These are phyloP conservation scores for Rallus limicola DNA, from an alignment of 2,113 vertebrate genomes.

Conservation along the genomic window DNA sequence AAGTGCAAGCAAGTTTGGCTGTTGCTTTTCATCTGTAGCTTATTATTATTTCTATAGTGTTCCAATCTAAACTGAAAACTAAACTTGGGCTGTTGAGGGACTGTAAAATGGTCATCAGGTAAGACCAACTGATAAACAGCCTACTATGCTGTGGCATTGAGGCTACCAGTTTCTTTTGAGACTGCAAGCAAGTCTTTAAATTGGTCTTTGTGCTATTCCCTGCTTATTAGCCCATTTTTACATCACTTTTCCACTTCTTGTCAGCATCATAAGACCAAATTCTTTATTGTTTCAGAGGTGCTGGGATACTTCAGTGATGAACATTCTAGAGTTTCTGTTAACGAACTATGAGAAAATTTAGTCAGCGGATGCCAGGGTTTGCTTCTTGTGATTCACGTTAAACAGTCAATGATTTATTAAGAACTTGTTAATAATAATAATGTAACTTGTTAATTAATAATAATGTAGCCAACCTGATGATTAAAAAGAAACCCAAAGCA, in stretches of 20 bases:
- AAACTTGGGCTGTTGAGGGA: background rate
- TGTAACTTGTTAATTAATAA: too few species aligned
- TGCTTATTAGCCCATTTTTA: background rate
- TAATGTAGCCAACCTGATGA: background rate
- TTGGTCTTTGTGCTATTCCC: background rate
- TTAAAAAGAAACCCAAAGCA: conserved; percentile 40
- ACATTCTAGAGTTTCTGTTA: background rate
- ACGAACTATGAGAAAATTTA: background rate
- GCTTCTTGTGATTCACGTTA: conserved; percentile 3
- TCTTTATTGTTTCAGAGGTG: background rate
- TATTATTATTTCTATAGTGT: background rate
- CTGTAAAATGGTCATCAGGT: background rate
- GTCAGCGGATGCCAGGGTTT: background rate
- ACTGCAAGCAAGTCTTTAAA: background rate
- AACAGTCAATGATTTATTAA: conserved; percentile 47
- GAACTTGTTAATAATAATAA: conserved; percentile 39
- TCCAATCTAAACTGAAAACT: background rate
- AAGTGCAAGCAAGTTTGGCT: background rate
- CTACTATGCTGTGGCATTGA: background rate
- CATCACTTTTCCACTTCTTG: background rate
- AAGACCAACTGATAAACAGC: background rate
- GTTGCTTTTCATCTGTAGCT: background rate
- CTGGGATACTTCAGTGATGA: background rate
- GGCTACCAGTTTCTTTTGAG: background rate
- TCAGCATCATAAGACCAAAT: background rate